Evolutionary conservation across 2,113 vertebrate genomes (phyloP).

Genomic region (Natator depressus): DNA sequence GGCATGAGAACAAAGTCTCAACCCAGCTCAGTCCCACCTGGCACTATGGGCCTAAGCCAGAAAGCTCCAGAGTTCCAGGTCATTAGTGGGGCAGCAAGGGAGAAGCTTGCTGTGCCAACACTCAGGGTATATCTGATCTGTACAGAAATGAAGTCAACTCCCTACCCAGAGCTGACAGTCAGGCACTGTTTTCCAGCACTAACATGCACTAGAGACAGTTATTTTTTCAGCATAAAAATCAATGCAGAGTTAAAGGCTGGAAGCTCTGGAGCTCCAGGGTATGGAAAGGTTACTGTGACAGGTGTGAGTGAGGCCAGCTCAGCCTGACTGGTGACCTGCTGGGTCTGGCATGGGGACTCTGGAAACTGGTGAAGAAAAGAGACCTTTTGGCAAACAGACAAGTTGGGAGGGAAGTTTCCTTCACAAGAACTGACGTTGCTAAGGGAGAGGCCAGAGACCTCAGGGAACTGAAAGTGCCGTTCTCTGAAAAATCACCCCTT

Average conservation of each 20-base stretch:
- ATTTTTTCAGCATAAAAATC: neutral
- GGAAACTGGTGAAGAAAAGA: neutral
- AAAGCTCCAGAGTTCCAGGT: neutral
- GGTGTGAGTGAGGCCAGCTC: neutral
- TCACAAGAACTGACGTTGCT: neutral
- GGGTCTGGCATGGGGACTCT: neutral
- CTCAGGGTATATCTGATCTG: neutral
- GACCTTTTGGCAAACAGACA: neutral
- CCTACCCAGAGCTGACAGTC: neutral
- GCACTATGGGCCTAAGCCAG: neutral
- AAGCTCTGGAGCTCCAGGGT: rapidly evolving
- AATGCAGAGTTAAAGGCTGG: rapidly evolving
- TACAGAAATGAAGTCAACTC: neutral
- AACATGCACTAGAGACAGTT: neutral
- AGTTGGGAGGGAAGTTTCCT: neutral
- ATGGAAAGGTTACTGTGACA: neutral
- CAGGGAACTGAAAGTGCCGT: neutral
- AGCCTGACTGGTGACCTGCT: neutral
- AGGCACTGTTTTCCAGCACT: neutral
- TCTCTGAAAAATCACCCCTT: neutral
- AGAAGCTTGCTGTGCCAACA: neutral
- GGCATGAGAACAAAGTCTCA: neutral
- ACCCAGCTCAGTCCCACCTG: neutral
- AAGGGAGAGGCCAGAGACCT: rapidly evolving
- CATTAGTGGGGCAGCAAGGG: neutral